Base-by-base conservation (phyloP, 2,113 vertebrate genomes). In the Rattus rattus region DNA sequence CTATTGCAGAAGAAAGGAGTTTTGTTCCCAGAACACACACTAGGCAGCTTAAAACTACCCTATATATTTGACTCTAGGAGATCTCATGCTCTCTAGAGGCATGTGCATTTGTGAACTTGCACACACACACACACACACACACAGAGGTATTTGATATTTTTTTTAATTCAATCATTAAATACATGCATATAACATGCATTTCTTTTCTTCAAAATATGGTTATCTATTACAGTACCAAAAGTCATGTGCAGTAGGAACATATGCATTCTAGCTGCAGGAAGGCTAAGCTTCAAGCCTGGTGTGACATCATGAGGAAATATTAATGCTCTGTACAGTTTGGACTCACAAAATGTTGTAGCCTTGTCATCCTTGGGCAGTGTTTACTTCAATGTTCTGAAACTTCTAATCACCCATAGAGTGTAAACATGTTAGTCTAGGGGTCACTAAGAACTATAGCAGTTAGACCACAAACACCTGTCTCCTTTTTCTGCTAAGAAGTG, bases 331-430 rank as follows among this genome's bases (percentile, higher is more conserved):
- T 30, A 26, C 11, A 5, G 73, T 75, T 73, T 49, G 77, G n/a
- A 84, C 83, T 75, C n/a, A 61, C n/a, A 56, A 75, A 88, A 69
- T 72, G 61, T 11, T 70, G 7, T 49, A 47, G 11, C n/a, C 13
- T 70, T 22, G 14, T n/a, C 75, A 79, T 69, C 24, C 14, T 70
- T 83, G 33, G 63, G 73, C 13, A 67, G 30, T 56, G 67, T 91
- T 56, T 49, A 33, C 20, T 90, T 67, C 47, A 89, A 59, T 17
- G 92, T 94, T 88, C 43, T 70, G 88, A 91, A 96, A 63, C 22
- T 28, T 67, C 43, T 86, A 63, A 88, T 36, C 75, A 91, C 43
- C 5, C 2, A 8, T 69, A 7, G 12, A 39, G 26, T 39, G 28
- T 39, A 39, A 56, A 36, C 26, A 10, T 19, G 20, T 1, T 54